phyloP scores from a whole-genome alignment of 1,140 invertebrate genomes.

The Zaprionus ghesquierei region DNA sequence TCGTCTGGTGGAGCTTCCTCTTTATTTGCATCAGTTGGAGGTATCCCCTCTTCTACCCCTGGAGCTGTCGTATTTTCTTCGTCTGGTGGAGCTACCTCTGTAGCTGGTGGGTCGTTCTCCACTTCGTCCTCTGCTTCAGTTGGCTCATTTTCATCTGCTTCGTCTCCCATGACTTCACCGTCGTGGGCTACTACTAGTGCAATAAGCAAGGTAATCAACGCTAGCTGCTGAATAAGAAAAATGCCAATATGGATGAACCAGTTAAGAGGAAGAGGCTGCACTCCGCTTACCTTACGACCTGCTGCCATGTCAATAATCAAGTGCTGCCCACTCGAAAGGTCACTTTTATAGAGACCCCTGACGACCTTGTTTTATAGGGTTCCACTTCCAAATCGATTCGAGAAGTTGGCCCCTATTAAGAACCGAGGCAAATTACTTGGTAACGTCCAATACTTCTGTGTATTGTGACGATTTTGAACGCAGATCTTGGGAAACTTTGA shows the following conservation, averaged over 20 bases:
- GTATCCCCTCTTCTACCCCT: no score
- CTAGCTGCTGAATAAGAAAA: background rate
- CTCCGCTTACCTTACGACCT: conserved; percentile 8
- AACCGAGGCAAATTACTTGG: conserved; percentile 27
- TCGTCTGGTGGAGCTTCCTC: background rate
- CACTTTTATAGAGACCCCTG: conserved; percentile 24
- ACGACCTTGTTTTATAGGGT: background rate
- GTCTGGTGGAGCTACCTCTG: background rate
- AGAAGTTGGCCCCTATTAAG: conserved; percentile 18
- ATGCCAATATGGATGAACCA: background rate
- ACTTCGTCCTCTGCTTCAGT: no score
- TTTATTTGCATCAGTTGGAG: no score
- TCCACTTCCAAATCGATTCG: conserved; percentile 42
- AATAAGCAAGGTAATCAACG: background rate
- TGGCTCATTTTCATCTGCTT: background rate
- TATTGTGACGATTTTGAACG: conserved; percentile 15
- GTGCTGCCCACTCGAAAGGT: background rate
- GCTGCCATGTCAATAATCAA: conserved; percentile 8
- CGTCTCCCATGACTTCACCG: background rate
- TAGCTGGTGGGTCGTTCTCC: background rate
- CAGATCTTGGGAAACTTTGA: conserved; percentile 7
- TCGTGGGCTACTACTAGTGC: background rate
- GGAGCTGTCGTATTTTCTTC: no score
- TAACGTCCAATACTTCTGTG: background rate
- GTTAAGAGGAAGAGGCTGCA: background rate